Conservation (phyloP, 2,888 invertebrate genomes). For the Sinopyrophorus schimmeli region DNA sequence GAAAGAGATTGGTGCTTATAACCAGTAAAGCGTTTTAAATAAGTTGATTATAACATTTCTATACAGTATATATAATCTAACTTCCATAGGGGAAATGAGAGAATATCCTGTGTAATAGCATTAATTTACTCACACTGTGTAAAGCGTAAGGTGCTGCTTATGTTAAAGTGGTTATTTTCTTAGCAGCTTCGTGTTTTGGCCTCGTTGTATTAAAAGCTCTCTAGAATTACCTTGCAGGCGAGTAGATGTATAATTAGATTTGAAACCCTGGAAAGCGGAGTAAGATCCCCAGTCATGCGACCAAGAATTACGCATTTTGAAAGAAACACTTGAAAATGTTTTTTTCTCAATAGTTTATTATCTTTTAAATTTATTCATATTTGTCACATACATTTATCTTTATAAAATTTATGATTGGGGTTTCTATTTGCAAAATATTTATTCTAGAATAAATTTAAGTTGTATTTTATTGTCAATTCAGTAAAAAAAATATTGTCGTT, state of each 20-base stretch:
- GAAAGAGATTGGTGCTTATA: too few species aligned
- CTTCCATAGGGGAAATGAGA: slow-evolving; percentile 20
- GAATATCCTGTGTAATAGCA: slow-evolving; percentile 27
- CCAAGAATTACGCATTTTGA: slow-evolving; percentile 28
- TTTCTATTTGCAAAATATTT: too few species aligned
- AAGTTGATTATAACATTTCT: slow-evolving; percentile 9
- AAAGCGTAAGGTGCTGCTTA: slow-evolving; percentile 28
- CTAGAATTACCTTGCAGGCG: slow-evolving; percentile 29
- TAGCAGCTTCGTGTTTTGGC: slow-evolving; percentile 31
- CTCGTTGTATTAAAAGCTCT: slow-evolving; percentile 31
- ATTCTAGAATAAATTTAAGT: too few species aligned
- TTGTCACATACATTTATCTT: too few species aligned
- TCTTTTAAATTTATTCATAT: too few species aligned
- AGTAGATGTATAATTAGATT: slow-evolving; percentile 32
- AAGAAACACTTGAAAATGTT: slow-evolving; percentile 16
- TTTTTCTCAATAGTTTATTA: not conserved
- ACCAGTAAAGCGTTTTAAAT: not conserved
- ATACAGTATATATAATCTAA: slow-evolving; percentile 9
- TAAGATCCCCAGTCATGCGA: slow-evolving; percentile 25
- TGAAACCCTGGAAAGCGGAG: slow-evolving; percentile 25
- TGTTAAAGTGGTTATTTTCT: slow-evolving; percentile 29
- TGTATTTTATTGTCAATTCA: too few species aligned
- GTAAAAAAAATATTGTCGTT: too few species aligned
- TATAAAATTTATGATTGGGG: too few species aligned
- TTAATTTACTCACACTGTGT: slow-evolving; percentile 26